Evolutionary conservation across 2,113 vertebrate species (phyloP).

Genomic region (Catagonus wagneri): DNA sequence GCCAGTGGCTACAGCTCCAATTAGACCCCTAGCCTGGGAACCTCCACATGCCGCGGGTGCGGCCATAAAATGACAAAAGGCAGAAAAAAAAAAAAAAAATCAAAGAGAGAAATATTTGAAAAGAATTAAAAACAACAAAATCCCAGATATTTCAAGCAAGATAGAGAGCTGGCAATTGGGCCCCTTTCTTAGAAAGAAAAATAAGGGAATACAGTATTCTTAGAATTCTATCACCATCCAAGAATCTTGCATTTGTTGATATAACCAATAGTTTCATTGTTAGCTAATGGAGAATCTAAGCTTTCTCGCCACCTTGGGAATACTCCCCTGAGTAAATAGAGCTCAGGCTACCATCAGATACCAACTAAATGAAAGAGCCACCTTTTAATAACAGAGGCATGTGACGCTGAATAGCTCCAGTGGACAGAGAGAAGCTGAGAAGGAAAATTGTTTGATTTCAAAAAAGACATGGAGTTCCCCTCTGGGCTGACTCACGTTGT

Average conservation of each 20-base stretch:
- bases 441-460: background rate
- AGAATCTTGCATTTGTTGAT: constrained; percentile 6
- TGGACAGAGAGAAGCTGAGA: background rate
- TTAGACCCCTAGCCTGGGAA: too few relatives aligned
- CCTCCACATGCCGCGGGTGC: too few relatives aligned
- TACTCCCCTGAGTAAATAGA: background rate
- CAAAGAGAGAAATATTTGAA: too few relatives aligned
- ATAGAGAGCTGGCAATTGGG: background rate
- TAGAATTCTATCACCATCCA: background rate
- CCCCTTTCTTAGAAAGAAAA: constrained; percentile 23
- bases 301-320: background rate
- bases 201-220: background rate
- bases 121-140: background rate
- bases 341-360: background rate
- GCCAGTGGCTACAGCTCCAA: too few relatives aligned
- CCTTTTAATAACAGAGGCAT: background rate
- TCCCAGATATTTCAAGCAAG: background rate
- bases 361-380: background rate
- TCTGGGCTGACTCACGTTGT: background rate
- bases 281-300: background rate
- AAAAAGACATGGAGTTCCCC: background rate
- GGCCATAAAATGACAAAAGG: too few relatives aligned
- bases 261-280: background rate
- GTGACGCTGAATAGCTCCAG: background rate
- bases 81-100: background rate